Conservation (phyloP, 2,888 invertebrate species). For the Leucoma salicis region DNA sequence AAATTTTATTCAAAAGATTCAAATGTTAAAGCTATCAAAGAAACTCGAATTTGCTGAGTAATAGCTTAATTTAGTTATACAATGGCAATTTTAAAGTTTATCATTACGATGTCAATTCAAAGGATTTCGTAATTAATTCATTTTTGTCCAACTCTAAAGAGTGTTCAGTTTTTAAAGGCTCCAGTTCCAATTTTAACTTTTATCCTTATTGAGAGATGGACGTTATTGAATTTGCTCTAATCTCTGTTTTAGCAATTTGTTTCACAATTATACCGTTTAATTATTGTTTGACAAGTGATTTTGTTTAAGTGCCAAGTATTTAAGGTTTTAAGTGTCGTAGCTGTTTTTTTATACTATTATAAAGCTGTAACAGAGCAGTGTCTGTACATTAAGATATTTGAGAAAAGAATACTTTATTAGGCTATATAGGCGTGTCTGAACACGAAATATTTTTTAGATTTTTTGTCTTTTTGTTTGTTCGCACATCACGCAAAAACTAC, state of each 20-base stretch:
- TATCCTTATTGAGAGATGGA: slow-evolving; percentile 40
- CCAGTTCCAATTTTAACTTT: slow-evolving; percentile 46
- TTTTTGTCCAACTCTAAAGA: slow-evolving; percentile 63
- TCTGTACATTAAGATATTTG: no score
- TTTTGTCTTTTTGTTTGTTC: no score
- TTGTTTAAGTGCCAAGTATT: not conserved
- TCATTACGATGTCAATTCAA: slow-evolving; percentile 63
- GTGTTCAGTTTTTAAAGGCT: slow-evolving; percentile 50
- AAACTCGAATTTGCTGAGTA: slow-evolving; percentile 43
- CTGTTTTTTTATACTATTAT: no score
- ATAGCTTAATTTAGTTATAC: slow-evolving; percentile 65
- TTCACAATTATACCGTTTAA: slow-evolving; percentile 8
- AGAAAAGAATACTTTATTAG: no score
- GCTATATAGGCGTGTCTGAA: no score
- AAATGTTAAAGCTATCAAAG: slow-evolving; percentile 37
- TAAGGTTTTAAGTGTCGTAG: not conserved
- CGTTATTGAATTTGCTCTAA: slow-evolving; percentile 34
- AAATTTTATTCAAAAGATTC: slow-evolving; percentile 13
- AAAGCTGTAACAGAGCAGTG: not conserved
- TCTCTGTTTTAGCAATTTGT: slow-evolving; percentile 12
- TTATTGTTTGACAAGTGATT: slow-evolving; percentile 8
- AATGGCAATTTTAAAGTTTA: slow-evolving; percentile 67
- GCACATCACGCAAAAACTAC: no score
- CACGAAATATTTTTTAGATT: no score
- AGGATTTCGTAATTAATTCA: slow-evolving; percentile 69